Conservation (phyloP, 2,113 vertebrate species). For the Malurus cyaneus region DNA sequence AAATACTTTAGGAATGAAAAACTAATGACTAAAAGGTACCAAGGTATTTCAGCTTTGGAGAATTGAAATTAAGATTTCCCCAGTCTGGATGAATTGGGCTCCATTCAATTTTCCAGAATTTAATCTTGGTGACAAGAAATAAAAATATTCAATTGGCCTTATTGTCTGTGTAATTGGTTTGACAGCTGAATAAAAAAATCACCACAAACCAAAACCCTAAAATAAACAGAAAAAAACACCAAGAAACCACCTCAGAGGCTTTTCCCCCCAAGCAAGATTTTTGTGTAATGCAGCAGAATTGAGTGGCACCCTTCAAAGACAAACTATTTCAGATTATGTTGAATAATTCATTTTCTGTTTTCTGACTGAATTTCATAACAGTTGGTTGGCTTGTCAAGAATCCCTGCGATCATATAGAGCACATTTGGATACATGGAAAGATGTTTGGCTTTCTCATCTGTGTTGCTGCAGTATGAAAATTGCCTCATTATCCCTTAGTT, state of each 20-base stretch:
- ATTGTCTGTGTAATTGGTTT: not conserved
- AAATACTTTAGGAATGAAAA: not conserved
- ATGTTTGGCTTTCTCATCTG: slow-evolving; percentile 22
- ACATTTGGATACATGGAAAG: slow-evolving; percentile 1
- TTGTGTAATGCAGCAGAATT: not conserved
- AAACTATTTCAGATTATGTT: slow-evolving; percentile 31
- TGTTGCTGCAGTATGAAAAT: not conserved
- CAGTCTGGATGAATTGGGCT: not conserved
- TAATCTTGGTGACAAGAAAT: not conserved
- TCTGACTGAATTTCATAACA: slow-evolving; percentile 23
- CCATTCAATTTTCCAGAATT: not conserved
- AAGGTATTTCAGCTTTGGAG: not conserved
- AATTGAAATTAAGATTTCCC: not conserved
- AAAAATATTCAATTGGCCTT: not conserved
- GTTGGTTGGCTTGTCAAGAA: slow-evolving; percentile 42
- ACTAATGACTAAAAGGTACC: not conserved
- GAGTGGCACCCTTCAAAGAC: not conserved
- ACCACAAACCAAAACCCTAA: not conserved
- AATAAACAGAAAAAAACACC: not conserved
- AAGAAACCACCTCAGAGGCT: not conserved
- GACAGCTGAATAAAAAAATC: not conserved
- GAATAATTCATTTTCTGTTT: slow-evolving; percentile 58
- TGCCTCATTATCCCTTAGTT: not conserved
- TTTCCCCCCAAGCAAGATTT: not conserved
- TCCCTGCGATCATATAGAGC: not conserved